Base-by-base conservation (phyloP, 2,113 vertebrate genomes). In the Cyprinodon variegatus region DNA sequence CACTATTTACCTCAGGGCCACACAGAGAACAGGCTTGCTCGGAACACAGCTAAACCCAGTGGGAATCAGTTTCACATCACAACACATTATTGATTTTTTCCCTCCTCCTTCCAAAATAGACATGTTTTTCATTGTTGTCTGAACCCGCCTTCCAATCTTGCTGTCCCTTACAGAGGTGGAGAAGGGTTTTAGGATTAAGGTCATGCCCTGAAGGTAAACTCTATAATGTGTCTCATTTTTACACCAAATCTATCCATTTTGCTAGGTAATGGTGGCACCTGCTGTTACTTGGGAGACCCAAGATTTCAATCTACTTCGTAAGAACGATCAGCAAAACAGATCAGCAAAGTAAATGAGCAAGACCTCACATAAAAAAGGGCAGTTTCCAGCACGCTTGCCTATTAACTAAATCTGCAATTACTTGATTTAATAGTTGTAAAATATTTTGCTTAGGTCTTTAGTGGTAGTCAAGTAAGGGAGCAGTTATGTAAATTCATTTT, bases 1-100 rank as follows among this genome's bases (percentile, higher is more conserved):
- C 90, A 84, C 86, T 84, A 78, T 92, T 92, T 91, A 94, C 93
- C 91, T 94, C 85, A 83, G 90, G 93, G 91, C 85, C 88, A 83
- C 80, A 76, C 79, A 83, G 85, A 90, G 78, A 89, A 90, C 81
- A 73, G 88, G 84, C 80, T 84, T 83, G 81, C 85, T 82, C 90
- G 76, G 77, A 90, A 89, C 83, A 85, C 79, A 74, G 78, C 79
- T 61, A 83, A 88, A 90, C 86, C 92, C 93, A 89, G 83, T 82
- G 88, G 92, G 90, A 92, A 92, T 93, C 90, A 93, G 86, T 90
- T 92, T 94, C 93, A 94, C 92, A 94, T 95, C 91, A 93, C 86
- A 94, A 92, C 88, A 93, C 89, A 93, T 94, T 95, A 94, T 93
- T 94, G 93, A 94, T 93, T 88, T 71, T 61, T 72, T 40, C 15